phyloP scores from a whole-genome alignment of 2,797 vertebrate genomes.

The Pangasius macronema region DNA sequence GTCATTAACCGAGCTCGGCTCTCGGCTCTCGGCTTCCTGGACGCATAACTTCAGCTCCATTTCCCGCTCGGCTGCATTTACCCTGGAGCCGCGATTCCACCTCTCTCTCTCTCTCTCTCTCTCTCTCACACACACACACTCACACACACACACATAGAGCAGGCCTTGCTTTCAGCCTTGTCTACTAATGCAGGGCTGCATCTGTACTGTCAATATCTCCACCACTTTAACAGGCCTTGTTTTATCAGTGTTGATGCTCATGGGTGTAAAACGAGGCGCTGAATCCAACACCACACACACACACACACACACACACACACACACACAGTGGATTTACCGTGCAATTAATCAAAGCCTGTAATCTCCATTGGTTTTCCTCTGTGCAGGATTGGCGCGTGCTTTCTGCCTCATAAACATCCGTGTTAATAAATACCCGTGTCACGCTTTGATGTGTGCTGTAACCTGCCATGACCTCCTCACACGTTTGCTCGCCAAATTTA shows the following conservation, averaged over 20 bases:
- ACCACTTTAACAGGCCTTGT: not conserved
- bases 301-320: conserved; percentile 2
- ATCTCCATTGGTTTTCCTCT: conserved; percentile 21
- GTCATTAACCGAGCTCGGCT: conserved; percentile 48
- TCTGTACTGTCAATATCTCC: conserved; percentile 14
- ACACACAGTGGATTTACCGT: not conserved
- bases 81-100: conserved; percentile 26
- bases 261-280: conserved; percentile 1
- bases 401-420: conserved; percentile 34
- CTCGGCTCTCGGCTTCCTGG: conserved; percentile 32
- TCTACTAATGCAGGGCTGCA: conserved; percentile 12
- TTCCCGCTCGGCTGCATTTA: conserved; percentile 43
- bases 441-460: conserved; percentile 47
- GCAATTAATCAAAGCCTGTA: conserved; percentile 12
- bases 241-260: conserved; percentile 16
- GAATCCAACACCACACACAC: not conserved
- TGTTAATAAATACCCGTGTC: conserved; percentile 51
- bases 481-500: conserved; percentile 29
- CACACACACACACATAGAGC: conserved; percentile 11
- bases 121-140: not conserved
- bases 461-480: conserved; percentile 36
- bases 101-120: conserved; percentile 16
- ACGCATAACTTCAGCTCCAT: conserved; percentile 51
- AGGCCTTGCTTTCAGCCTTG: not conserved
- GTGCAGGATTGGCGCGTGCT: not conserved